Conservation (phyloP, 2,113 vertebrate species). For the Dipodomys spectabilis region DNA sequence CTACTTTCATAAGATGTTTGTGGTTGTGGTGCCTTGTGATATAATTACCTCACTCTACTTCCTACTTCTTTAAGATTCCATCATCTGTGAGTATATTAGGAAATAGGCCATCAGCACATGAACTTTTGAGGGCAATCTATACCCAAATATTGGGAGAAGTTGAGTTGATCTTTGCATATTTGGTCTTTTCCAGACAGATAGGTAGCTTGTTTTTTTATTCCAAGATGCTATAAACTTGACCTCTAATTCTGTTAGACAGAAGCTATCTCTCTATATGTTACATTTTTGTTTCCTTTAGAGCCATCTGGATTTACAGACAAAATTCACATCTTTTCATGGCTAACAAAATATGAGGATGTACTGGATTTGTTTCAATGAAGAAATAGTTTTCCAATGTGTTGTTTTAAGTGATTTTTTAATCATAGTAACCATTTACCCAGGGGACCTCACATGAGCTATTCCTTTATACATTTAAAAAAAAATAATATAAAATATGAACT, state of each 20-base stretch:
- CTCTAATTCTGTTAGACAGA: neutral
- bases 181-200: neutral
- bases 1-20: neutral
- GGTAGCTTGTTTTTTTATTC: neutral
- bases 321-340: neutral
- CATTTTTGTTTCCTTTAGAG: neutral
- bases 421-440: neutral
- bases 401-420: conserved; percentile 29
- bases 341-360: neutral
- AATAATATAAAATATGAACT: conserved; percentile 27
- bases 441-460: neutral
- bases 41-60: neutral
- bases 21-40: neutral
- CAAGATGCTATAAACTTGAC: neutral
- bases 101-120: neutral
- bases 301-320: conserved; percentile 14
- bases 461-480: conserved; percentile 15
- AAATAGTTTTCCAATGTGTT: neutral
- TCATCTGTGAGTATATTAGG: neutral
- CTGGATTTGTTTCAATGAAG: conserved; percentile 4
- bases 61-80: neutral
- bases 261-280: neutral
- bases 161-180: neutral
- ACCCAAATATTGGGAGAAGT: neutral
- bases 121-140: neutral